Conservation (phyloP, 2,888 invertebrate species). For the Xestia ashworthii region DNA sequence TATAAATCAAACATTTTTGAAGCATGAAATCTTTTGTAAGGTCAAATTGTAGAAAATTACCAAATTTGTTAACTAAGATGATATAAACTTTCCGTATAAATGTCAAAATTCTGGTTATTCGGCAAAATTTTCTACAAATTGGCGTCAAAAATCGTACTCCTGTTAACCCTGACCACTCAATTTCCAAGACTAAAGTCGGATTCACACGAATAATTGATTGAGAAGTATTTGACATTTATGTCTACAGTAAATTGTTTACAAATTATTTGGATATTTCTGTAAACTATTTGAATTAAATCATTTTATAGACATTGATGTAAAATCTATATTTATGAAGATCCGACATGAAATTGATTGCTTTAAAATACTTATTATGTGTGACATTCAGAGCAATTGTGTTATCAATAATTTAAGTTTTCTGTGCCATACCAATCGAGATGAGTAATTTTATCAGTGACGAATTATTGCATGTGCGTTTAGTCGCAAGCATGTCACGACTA, state of each 20-base stretch:
- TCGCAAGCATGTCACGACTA: conserved; percentile 61
- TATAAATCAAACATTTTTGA: conserved; percentile 57
- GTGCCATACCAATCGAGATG: conserved; percentile 79
- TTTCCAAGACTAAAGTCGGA: conserved; percentile 56
- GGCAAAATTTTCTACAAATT: conserved; percentile 51
- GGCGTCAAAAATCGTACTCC: conserved; percentile 27
- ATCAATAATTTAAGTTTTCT: conserved; percentile 75
- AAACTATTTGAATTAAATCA: conserved; percentile 45
- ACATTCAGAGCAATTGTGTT: conserved; percentile 72
- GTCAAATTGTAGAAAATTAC: conserved; percentile 60
- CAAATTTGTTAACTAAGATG: background rate
- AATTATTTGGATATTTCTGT: conserved; percentile 59
- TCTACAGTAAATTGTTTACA: conserved; percentile 59
- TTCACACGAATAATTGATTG: conserved; percentile 50
- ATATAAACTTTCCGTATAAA: background rate
- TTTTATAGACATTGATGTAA: conserved; percentile 59
- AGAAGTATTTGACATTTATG: conserved; percentile 60
- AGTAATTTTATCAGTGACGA: conserved; percentile 64
- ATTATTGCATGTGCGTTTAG: conserved; percentile 59
- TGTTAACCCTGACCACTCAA: conserved; percentile 46
- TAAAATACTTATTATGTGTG: conserved; percentile 64
- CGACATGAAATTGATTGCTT: conserved; percentile 64
- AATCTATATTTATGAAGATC: conserved; percentile 45
- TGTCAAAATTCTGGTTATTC: background rate
- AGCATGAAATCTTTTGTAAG: conserved; percentile 47